Evolutionary conservation across 2,113 vertebrate genomes (phyloP).

Genomic region (Echinops telfairi): DNA sequence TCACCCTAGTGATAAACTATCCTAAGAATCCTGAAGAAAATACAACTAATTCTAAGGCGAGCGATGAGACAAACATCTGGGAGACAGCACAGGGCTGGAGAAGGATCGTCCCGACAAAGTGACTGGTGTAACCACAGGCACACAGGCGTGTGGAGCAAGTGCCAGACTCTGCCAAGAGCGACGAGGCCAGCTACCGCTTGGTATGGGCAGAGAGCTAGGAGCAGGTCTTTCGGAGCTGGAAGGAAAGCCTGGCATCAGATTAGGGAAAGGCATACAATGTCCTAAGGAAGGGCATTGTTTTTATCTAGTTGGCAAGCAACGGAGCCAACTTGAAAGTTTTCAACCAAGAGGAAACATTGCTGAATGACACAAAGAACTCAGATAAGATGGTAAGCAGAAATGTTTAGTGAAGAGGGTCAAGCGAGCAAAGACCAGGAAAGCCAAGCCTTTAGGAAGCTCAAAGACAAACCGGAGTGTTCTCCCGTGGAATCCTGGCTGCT

Average conservation of each 20-base stretch:
- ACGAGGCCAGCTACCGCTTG: neutral
- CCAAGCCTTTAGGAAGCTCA: neutral
- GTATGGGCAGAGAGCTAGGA: neutral
- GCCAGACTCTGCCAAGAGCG: neutral
- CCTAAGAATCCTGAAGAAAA: slow-evolving; percentile 15
- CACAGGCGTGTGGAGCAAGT: neutral
- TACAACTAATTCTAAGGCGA: neutral
- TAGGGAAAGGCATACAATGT: neutral
- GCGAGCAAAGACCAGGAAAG: neutral
- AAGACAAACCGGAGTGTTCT: neutral
- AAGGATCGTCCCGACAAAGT: neutral
- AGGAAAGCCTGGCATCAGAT: neutral
- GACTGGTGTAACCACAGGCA: no score
- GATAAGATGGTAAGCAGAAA: neutral
- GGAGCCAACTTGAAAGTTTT: neutral
- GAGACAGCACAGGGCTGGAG: neutral
- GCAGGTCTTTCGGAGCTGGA: neutral
- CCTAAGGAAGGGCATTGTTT: neutral
- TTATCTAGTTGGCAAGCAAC: neutral
- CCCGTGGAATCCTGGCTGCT: neutral
- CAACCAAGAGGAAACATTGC: neutral
- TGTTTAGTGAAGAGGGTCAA: neutral
- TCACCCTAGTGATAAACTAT: slow-evolving; percentile 8
- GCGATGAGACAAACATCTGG: slow-evolving; percentile 14
- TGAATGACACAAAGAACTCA: neutral